Conservation (phyloP, 2,113 vertebrate species). For the Mungos mungo region DNA sequence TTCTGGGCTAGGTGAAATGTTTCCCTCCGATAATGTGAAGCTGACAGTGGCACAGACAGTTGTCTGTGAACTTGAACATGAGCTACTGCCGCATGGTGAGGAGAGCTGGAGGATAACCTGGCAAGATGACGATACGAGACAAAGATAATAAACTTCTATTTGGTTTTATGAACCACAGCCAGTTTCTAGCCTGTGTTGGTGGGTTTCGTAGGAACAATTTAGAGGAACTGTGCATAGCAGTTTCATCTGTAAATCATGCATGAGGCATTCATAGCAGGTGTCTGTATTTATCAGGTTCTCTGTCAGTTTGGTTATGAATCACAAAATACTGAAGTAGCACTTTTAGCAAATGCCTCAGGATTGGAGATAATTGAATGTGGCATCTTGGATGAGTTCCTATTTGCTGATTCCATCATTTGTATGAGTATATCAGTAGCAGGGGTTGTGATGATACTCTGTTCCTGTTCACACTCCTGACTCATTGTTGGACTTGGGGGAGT, state of each 20-base stretch:
- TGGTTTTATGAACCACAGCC: background rate
- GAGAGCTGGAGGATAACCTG: background rate
- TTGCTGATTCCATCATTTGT: conserved; percentile 4
- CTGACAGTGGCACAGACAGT: background rate
- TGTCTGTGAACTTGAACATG: background rate
- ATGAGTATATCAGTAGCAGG: background rate
- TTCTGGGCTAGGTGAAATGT: background rate
- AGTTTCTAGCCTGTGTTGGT: background rate
- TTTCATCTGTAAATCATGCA: background rate
- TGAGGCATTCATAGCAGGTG: background rate
- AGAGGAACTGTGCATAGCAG: background rate
- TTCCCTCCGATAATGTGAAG: background rate
- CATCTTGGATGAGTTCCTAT: background rate
- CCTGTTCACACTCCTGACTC: background rate
- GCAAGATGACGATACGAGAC: background rate
- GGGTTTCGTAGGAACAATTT: background rate
- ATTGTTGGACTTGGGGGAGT: background rate
- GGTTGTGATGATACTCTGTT: background rate
- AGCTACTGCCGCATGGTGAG: background rate
- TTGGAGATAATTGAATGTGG: conserved; percentile 7
- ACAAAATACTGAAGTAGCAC: background rate
- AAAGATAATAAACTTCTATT: background rate
- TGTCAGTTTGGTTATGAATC: conserved; percentile 35
- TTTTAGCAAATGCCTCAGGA: conserved; percentile 4
- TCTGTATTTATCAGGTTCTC: conserved; percentile 6